Evolutionary conservation across 2,113 vertebrate genomes (phyloP).

Genomic region (Empidonax alnorum): DNA sequence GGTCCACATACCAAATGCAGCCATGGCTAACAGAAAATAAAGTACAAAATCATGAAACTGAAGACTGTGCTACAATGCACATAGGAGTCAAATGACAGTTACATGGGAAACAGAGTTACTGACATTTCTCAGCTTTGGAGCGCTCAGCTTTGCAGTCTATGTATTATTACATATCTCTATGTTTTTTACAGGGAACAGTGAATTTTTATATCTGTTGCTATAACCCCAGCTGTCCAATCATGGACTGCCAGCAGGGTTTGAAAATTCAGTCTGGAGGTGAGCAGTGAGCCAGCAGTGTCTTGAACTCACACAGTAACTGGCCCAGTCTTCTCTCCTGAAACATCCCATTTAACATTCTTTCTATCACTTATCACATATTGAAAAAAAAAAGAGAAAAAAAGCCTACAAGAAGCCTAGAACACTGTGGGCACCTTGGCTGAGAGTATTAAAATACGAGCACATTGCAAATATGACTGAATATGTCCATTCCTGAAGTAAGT

Average conservation of each 20-base stretch:
- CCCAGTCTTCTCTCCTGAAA: neutral
- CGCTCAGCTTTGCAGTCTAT: neutral
- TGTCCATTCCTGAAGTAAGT: no score
- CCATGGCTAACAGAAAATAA: neutral
- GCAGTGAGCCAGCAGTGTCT: neutral
- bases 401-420: no score
- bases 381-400: no score
- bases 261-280: neutral
- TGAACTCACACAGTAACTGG: neutral
- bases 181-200: neutral
- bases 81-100: neutral
- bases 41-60: neutral
- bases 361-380: neutral
- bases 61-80: neutral
- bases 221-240: neutral
- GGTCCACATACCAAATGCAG: neutral
- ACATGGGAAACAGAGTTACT: neutral
- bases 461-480: no score
- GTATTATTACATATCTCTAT: neutral
- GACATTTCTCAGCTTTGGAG: neutral
- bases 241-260: neutral
- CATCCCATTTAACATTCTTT: neutral
- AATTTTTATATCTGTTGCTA: neutral
- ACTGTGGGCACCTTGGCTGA: no score
- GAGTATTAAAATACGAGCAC: no score